These are phyloP conservation scores for Pterostichus niger DNA, from an alignment of 2,888 invertebrate species.

Conservation along the genomic window DNA sequence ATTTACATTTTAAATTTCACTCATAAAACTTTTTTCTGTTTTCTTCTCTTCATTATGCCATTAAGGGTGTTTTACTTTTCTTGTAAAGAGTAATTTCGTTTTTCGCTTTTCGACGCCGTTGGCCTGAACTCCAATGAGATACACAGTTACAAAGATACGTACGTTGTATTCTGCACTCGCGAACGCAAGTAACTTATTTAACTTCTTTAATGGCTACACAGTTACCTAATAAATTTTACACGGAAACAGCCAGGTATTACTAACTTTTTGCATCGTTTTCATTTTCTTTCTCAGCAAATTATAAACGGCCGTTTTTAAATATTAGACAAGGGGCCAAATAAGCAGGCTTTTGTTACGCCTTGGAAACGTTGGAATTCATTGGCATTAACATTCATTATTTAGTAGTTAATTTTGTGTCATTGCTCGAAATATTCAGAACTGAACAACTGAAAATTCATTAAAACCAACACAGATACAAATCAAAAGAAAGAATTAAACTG, in stretches of 20 bases:
- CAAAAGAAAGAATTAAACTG: too few species aligned
- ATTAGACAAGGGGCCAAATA: constrained; percentile 29
- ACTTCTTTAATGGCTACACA: constrained; percentile 59
- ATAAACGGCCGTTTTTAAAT: constrained; percentile 34
- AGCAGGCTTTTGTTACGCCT: neutral
- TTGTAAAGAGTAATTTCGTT: constrained; percentile 59
- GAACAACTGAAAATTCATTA: too few species aligned
- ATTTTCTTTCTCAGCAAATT: constrained; percentile 29
- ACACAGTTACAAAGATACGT: constrained; percentile 1
- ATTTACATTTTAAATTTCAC: constrained; percentile 59
- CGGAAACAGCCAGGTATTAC: constrained; percentile 20
- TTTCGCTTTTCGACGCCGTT: constrained; percentile 52
- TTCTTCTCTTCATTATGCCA: constrained; percentile 60
- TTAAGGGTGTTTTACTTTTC: constrained; percentile 58
- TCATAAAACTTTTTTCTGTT: constrained; percentile 55
- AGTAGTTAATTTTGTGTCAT: constrained; percentile 4
- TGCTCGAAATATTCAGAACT: too few species aligned
- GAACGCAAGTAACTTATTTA: constrained; percentile 30
- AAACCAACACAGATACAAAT: too few species aligned
- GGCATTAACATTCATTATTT: constrained; percentile 33
- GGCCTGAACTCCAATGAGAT: neutral
- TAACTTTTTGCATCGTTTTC: constrained; percentile 32
- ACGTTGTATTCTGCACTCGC: neutral
- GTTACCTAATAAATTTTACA: constrained; percentile 58
- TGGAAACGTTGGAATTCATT: constrained; percentile 7